A percentile compares a stretch with the other conserved stretches of the same genome.
Conservation (phyloP, 2,797 vertebrate genomes). For the Bradypodion pumilum region DNA sequence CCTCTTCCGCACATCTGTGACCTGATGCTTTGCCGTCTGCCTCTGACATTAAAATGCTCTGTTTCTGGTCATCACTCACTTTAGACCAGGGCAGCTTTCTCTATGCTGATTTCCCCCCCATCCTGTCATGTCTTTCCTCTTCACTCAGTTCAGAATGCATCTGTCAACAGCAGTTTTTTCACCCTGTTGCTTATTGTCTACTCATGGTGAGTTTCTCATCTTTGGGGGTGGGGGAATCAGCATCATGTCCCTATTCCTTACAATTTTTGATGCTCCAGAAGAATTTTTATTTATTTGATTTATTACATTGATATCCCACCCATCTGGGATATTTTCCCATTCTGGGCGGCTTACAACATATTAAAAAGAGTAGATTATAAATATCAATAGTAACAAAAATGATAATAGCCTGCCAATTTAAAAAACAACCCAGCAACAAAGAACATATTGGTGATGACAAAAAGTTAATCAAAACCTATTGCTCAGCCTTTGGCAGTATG, state of each 20-base stretch:
- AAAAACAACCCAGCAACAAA: too few relatives aligned
- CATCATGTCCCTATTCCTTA: not conserved
- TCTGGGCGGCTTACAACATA: too few relatives aligned
- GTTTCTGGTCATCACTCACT: not conserved
- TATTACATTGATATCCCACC: too few relatives aligned
- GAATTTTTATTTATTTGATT: too few relatives aligned
- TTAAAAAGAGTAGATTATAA: too few relatives aligned
- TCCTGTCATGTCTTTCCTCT: slow-evolving; percentile 9
- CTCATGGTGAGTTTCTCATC: slow-evolving; percentile 18
- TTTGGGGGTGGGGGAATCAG: not conserved
- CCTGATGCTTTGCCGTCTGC: not conserved
- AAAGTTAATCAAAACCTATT: too few relatives aligned
- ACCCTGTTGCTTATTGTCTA: not conserved
- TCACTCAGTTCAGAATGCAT: slow-evolving; percentile 3
- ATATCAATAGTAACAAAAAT: too few relatives aligned
- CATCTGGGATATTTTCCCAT: too few relatives aligned
- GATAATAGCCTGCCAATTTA: too few relatives aligned
- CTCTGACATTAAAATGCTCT: slow-evolving; percentile 2
- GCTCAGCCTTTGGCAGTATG: too few relatives aligned
- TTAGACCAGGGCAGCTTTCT: slow-evolving; percentile 1
- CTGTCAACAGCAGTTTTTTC: slow-evolving; percentile 11
- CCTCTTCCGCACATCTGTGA: not conserved
- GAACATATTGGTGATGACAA: too few relatives aligned
- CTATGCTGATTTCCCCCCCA: not conserved
- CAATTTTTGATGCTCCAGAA: not conserved